Percentiles rank a stretch among this genome's conserved stretches.
Conservation (phyloP, 2,888 invertebrate genomes). For the Pachycephus smyrnensis region DNA sequence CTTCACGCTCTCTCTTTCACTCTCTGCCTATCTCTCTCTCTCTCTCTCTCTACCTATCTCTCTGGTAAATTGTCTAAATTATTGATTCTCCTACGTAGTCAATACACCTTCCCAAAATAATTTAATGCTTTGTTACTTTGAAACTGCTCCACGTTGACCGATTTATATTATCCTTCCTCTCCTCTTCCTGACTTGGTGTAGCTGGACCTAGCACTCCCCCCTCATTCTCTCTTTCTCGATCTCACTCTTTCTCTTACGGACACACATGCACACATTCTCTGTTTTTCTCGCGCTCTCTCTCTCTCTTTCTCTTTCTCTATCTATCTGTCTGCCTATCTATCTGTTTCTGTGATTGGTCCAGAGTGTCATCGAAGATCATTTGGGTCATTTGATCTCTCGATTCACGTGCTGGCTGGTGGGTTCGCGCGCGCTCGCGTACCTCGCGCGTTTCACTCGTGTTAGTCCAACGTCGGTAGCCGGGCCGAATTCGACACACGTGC, state of each 20-base stretch:
- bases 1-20: conserved; percentile 22
- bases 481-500: neutral
- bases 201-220: conserved; percentile 63
- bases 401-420: neutral
- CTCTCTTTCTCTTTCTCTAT: conserved; percentile 32
- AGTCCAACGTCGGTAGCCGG: neutral
- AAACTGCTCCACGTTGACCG: neutral
- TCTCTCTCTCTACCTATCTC: conserved; percentile 12
- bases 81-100: neutral
- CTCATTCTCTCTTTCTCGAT: conserved; percentile 36
- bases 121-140: neutral
- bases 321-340: neutral
- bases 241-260: conserved; percentile 25
- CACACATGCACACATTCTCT: conserved; percentile 15
- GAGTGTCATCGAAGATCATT: neutral
- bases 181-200: conserved; percentile 51
- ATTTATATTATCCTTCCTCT: conserved; percentile 14
- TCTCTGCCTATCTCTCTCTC: conserved; percentile 18
- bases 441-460: neutral
- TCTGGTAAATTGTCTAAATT: neutral
- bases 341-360: conserved; percentile 4
- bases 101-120: neutral
- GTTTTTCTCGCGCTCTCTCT: conserved; percentile 33
- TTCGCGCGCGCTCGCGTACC: neutral
- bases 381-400: neutral